These are phyloP conservation scores for Punctoribates punctum DNA, from an alignment of 2,888 invertebrate species.

Conservation along the genomic window DNA sequence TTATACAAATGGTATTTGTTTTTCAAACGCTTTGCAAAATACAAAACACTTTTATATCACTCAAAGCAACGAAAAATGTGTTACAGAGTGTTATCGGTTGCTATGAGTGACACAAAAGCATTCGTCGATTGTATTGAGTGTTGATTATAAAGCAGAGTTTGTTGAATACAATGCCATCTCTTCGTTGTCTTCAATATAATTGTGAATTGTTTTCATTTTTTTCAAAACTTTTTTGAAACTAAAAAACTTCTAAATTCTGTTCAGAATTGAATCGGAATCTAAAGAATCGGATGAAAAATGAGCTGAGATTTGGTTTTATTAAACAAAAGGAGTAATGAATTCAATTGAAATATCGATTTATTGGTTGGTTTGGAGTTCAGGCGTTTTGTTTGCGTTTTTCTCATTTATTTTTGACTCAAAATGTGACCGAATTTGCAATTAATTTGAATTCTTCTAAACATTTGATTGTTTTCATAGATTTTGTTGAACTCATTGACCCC, in stretches of 20 bases:
- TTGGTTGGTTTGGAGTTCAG: slow-evolving; percentile 16
- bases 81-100: too few relatives aligned
- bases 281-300: too few relatives aligned
- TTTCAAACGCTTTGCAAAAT: too few relatives aligned
- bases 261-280: not conserved
- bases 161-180: slow-evolving; percentile 7
- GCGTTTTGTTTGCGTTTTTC: slow-evolving; percentile 18
- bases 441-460: not conserved
- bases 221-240: not conserved
- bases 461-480: not conserved
- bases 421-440: not conserved
- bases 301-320: too few relatives aligned
- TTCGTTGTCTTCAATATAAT: not conserved
- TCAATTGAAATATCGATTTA: slow-evolving; percentile 1
- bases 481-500: not conserved
- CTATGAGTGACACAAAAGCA: too few relatives aligned
- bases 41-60: too few relatives aligned
- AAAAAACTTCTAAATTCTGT: not conserved
- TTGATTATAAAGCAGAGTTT: not conserved
- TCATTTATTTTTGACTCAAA: slow-evolving; percentile 18
- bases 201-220: not conserved
- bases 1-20: not conserved
- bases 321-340: not conserved
- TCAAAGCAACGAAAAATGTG: too few relatives aligned
- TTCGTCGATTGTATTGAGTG: not conserved